Base-by-base conservation (phyloP, 2,888 invertebrate genomes). In the Escarpia spicata region DNA sequence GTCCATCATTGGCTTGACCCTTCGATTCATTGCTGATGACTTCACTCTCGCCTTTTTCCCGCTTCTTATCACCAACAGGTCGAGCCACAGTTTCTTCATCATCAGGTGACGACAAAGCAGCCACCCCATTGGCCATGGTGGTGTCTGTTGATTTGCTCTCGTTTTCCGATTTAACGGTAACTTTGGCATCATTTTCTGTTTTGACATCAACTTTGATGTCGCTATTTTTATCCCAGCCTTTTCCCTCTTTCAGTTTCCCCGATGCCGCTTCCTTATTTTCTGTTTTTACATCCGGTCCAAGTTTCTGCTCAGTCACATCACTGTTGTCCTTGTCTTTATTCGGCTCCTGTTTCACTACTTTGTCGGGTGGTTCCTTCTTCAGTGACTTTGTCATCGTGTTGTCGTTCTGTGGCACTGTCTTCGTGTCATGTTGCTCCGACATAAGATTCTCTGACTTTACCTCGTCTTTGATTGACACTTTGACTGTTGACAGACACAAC, bases 211-310 rank as follows among this genome's bases (percentile, higher is more conserved):
- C 60, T 3, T 90, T 91, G 45, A 52, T 43, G 3, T 92, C 92
- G n/a, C 89, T 37, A 31, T 37, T 15, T 90, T 92, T 44, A 89
- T 92, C 43, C 44, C 3, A 8, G 6, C 19, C 44, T 43, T 19
- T 52, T 45, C n/a, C 91, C n/a, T 52, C 44, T 43, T 90, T 43
- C 89, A 90, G 15, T 92, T 91, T 58, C 89, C 45, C 58, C 4
- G 37, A 31, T 37, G 6, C 91, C 19, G 52, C 89, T n/a, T 75
- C 75, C 75, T 26, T 75, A 3, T 26, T 75, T 90, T 93, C 93
- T 43, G 92, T 43, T 92, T 94, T 94, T 90, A 94, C 93, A 93
- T 94, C 93, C 60, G 92, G 93, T 44, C 91, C 92, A 90, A 43
- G 58, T 94, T 92, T 52, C 93, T 94, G 94, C 92, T 92, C 94